A percentile compares a stretch with the other conserved stretches of the same genome.
Conservation (phyloP, 2,888 invertebrate genomes). For the Tridacna gigas region DNA sequence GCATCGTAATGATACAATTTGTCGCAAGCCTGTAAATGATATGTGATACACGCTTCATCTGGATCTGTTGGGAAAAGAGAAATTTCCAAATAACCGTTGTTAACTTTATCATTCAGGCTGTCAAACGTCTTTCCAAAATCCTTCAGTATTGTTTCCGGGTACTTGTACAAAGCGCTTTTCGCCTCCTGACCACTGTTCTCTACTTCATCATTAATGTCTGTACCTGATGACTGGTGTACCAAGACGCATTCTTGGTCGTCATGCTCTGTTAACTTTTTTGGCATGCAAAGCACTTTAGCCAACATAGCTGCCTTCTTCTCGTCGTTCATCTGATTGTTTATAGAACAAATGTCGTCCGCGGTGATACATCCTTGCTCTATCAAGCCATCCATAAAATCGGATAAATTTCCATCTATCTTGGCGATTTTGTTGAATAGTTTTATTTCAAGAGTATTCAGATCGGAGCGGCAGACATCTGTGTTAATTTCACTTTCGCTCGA, state of each 20-base stretch:
- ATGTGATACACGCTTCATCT: slow-evolving; percentile 13
- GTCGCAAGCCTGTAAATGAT: slow-evolving; percentile 24
- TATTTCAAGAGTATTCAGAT: no score
- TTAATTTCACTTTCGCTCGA: no score
- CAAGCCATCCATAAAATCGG: background rate
- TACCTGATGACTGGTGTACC: no score
- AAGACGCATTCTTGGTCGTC: background rate
- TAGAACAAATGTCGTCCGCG: background rate
- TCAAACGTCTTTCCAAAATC: slow-evolving; percentile 19
- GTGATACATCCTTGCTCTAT: background rate
- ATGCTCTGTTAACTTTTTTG: slow-evolving; percentile 1
- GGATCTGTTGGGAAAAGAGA: slow-evolving; percentile 7
- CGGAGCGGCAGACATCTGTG: no score
- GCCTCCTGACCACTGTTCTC: background rate
- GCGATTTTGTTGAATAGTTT: no score
- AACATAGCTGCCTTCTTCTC: background rate
- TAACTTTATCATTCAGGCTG: slow-evolving; percentile 18
- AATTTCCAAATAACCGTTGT: slow-evolving; percentile 9
- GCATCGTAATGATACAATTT: slow-evolving; percentile 4
- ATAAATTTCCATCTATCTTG: background rate
- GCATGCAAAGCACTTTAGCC: background rate
- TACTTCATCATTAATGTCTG: background rate
- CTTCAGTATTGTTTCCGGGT: background rate
- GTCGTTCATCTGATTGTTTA: background rate
- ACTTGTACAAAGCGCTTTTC: background rate